A percentile compares a stretch with the other conserved stretches of the same genome.
These are phyloP conservation scores for Sebastes diploproa DNA, from an alignment of 2,797 vertebrate species.

Conservation along the genomic window DNA sequence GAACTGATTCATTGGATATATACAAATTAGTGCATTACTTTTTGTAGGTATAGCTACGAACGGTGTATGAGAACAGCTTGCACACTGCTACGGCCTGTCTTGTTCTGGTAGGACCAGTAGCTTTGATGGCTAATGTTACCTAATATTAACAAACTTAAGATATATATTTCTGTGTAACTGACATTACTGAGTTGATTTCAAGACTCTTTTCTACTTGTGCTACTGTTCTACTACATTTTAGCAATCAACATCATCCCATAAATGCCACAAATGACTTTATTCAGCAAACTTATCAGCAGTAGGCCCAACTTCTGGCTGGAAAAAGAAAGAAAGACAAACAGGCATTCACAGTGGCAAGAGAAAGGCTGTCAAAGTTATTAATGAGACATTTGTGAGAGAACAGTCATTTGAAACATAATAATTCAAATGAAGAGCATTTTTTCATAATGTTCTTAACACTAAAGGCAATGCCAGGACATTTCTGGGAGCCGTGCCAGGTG, in stretches of 20 bases:
- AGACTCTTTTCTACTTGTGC: background rate
- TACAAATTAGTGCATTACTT: no score
- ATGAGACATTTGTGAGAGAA: constrained; percentile 38
- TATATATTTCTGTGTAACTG: background rate
- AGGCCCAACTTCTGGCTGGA: background rate
- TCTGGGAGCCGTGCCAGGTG: constrained; percentile 56
- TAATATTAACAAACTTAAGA: background rate
- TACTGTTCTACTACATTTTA: background rate
- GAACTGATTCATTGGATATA: no score
- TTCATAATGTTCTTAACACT: constrained; percentile 52
- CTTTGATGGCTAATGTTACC: background rate
- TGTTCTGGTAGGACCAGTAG: background rate
- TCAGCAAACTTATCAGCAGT: background rate
- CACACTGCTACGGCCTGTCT: no score
- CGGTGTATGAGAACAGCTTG: no score
- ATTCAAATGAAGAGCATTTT: constrained; percentile 44
- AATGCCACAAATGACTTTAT: background rate
- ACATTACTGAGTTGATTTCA: background rate
- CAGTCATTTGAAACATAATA: constrained; percentile 54
- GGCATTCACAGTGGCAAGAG: background rate
- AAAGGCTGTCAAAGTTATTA: constrained; percentile 46
- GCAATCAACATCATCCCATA: background rate
- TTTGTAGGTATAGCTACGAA: no score
- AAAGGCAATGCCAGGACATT: constrained; percentile 42
- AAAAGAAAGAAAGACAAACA: constrained; percentile 5